A percentile compares a stretch with the other conserved stretches of the same genome.
phyloP scores from a whole-genome alignment of 2,888 invertebrate genomes.

The Camptogramma bilineatum region DNA sequence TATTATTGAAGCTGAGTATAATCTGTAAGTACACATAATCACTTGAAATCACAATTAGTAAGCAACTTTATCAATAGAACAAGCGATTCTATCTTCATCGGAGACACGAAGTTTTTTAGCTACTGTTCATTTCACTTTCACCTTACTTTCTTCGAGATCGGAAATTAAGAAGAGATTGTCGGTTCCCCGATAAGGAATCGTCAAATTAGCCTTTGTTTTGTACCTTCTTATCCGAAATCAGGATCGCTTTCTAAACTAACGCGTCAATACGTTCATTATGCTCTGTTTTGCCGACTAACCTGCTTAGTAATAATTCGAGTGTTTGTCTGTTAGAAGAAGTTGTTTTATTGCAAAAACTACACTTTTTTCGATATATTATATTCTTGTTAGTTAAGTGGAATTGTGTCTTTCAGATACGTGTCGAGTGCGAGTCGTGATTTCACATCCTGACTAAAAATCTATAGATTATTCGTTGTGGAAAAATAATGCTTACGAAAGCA shows the following conservation, averaged over 20 bases:
- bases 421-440: too few species aligned
- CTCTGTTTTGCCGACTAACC: conserved; percentile 59
- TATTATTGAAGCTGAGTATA: too few species aligned
- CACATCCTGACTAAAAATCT: too few species aligned
- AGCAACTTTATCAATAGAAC: too few species aligned
- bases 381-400: neutral
- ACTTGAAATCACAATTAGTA: too few species aligned
- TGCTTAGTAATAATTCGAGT: conserved; percentile 14
- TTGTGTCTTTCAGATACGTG: neutral
- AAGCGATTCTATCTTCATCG: too few species aligned
- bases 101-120: too few species aligned
- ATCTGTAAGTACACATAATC: too few species aligned
- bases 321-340: neutral
- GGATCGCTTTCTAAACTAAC: conserved; percentile 60
- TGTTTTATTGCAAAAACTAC: neutral
- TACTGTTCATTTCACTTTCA: conserved; percentile 19
- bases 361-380: neutral
- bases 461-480: too few species aligned
- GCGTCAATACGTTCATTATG: conserved; percentile 65
- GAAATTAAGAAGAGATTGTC: conserved; percentile 44
- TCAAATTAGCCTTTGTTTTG: conserved; percentile 57
- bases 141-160: conserved; percentile 25
- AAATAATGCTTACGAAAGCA: too few species aligned
- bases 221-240: conserved; percentile 49
- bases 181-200: conserved; percentile 42